Base-by-base conservation (phyloP, 2,113 vertebrate genomes). In the Isichthys henryi region DNA sequence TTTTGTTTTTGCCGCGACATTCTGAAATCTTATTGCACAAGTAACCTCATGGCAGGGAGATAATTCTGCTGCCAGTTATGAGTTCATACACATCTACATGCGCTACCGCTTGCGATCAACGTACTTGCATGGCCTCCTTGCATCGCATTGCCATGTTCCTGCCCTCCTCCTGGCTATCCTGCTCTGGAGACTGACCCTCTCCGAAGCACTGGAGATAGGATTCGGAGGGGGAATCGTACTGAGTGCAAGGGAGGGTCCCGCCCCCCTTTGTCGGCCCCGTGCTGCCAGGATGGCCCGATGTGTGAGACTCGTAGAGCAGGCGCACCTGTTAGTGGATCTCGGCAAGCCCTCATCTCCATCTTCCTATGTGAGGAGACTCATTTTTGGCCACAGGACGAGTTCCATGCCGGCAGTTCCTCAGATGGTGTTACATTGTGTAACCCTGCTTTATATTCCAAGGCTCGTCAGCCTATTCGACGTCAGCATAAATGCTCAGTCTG, bases 131-230 rank as follows among this genome's bases (percentile, higher is more conserved):
- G n/a, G n/a, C 58, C 58, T 66, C 58, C 58, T n/a, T n/a, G 58
- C 58, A 27, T 27, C n/a, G 9, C 3, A 27, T 27, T 31, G 62
- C 62, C 62, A 3, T 48, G 56, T n/a, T 17, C 17, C 17, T 56
- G 53, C 52, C 35, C 53, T 39, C 46, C 46, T 39, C 56, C 7
- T 43, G 31, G 31, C 74, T 19, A 39, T 19, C 35, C 35, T 10
- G 3, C 56, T 39, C 31, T 27, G 84, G 89, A 90, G 91, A 92
- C 93, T 88, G 89, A 94, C 92, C 87, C 90, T 90, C 45, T 88
- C 80, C 90, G 66, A 88, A 93, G 90, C 90, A 89, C 91, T 91
- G 90, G 90, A 93, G 91, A 92, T 90, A 92, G n/a, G n/a, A n/a
- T n/a, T n/a, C n/a, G n/a, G n/a, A n/a, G n/a, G n/a, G n/a, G n/a